Evolutionary conservation across 2,113 vertebrate genomes (phyloP), one percentile per base, ranked within the genome.

Genomic region (Ophiodon elongatus): DNA sequence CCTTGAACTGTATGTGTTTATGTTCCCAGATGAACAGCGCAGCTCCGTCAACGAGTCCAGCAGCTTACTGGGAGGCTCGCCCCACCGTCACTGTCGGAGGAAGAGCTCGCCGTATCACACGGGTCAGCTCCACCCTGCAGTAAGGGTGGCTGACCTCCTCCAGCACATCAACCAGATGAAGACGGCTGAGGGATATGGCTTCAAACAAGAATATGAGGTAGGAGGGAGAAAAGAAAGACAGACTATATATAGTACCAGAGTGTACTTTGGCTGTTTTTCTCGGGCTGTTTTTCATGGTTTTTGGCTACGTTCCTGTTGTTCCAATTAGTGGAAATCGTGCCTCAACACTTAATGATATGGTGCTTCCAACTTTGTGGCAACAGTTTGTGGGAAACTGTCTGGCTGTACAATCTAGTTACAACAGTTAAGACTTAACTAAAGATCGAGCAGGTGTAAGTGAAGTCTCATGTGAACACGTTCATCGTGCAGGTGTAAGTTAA

Each of bases 91-190:
- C 23, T 96, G 97, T 0, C 96, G 97, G n/a, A 95, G 96, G 90
- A 98, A 98, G 89, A 97, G 96, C 79, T 98, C 97, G 47, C 97
- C 97, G 0, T 99, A 98, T 79, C 97, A 98, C 94, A 98, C 97
- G 0, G 98, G 97, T 33, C 97, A 99, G 95, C 96, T 99, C 57
- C 97, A 98, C 84, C 98, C 97, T 0, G 98, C 98, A 0, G 97
- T 99, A 39, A 94, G 97, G 0, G 97, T 99, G 82, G 97, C 97
- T 0, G 97, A 99, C 90, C 97, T 99, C 11, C 96, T 99, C 13
- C 97, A 99, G 91, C 97, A 99, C 82, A 99, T 99, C 95, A 98
- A 97, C 94, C 98, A 99, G 94, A 99, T 99, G 98, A 99, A 99
- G 92, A 98, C 97, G 0, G 96, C 96, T 0, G 97, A 99, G 88